Evolutionary conservation across 2,888 invertebrate species (phyloP).

Genomic region (Eupsilia transversa): DNA sequence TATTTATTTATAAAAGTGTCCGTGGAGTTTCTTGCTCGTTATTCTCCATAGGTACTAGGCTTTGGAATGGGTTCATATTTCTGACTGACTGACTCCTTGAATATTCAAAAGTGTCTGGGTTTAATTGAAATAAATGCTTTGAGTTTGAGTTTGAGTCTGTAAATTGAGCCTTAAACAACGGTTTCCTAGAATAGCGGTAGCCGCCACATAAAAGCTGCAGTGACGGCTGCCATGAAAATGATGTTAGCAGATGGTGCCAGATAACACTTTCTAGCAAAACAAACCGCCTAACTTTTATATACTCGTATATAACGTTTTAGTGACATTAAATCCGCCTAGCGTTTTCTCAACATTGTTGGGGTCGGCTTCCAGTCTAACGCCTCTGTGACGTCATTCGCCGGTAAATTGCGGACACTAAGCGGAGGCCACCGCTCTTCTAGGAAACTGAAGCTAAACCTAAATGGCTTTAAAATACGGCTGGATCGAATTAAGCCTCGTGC

Average conservation of each 20-base stretch:
- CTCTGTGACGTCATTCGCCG: background rate
- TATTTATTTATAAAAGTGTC: no score
- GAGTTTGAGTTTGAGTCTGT: background rate
- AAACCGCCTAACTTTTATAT: background rate
- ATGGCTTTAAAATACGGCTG: background rate
- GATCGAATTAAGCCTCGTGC: no score
- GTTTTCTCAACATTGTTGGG: background rate
- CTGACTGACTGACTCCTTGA: no score
- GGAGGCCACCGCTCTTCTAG: background rate
- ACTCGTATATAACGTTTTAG: background rate
- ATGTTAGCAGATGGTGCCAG: background rate
- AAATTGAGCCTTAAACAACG: background rate
- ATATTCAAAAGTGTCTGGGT: no score
- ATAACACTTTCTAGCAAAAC: background rate
- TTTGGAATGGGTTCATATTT: no score
- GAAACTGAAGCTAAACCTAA: background rate
- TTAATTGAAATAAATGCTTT: no score
- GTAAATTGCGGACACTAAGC: background rate
- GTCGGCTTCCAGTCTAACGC: background rate
- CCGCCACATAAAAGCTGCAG: no score
- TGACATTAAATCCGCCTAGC: background rate
- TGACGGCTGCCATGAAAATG: background rate
- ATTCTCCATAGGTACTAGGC: no score
- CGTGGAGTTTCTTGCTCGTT: no score
- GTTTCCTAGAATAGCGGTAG: no score